Evolutionary conservation across 2,888 invertebrate genomes (phyloP).

Genomic region (Aphrophora alni): DNA sequence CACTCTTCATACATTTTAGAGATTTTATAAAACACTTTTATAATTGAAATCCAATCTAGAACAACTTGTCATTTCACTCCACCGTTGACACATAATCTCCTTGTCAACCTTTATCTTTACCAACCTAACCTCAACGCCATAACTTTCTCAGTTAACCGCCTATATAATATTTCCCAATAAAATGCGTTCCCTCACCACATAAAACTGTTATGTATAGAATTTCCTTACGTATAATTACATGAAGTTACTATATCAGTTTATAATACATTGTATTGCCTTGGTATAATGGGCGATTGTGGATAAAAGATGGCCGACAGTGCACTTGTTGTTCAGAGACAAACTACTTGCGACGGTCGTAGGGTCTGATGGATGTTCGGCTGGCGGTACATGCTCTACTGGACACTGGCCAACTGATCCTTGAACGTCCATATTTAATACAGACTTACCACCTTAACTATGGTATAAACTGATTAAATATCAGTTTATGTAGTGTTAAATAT

Average conservation of each 20-base stretch:
- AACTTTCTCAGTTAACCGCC: too few relatives aligned
- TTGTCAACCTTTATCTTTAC: too few relatives aligned
- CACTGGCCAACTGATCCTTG: background rate
- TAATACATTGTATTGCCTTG: background rate
- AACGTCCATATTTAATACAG: background rate
- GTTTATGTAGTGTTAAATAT: too few relatives aligned
- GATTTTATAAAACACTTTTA: too few relatives aligned
- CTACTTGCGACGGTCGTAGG: background rate
- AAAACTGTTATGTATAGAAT: background rate
- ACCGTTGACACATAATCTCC: too few relatives aligned
- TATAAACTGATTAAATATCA: too few relatives aligned
- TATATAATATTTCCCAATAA: background rate
- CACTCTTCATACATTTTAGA: too few relatives aligned
- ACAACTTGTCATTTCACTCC: too few relatives aligned
- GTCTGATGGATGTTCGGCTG: background rate
- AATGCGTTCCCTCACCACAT: background rate
- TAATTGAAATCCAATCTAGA: too few relatives aligned
- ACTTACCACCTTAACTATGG: too few relatives aligned
- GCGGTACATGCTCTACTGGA: background rate
- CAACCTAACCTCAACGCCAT: too few relatives aligned
- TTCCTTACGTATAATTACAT: background rate
- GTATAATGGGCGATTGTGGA: background rate
- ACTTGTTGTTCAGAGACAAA: background rate
- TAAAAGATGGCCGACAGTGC: background rate
- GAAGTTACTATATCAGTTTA: too few relatives aligned